Conservation (phyloP, 92 coral and sea anemone species). For the Chrysogorgia sp. region DNA sequence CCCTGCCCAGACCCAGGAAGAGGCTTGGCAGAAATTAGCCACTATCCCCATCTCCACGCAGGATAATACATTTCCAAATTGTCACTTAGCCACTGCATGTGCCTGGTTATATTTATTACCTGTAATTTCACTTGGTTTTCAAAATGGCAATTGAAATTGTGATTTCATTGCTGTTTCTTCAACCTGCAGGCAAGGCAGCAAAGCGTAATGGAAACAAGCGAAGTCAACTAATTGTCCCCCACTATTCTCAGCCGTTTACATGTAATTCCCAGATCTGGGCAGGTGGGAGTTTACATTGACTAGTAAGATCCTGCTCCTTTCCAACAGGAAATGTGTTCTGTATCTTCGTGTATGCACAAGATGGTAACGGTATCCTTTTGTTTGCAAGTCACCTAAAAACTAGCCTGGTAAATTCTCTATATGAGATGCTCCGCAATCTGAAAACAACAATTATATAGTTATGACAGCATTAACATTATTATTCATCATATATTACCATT, state of each 20-base stretch:
- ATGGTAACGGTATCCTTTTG: slow-evolving; percentile 43
- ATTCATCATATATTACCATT: no score
- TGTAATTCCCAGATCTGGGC: no score
- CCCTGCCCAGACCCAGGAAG: no score
- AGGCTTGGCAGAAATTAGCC: no score
- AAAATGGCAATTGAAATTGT: neutral
- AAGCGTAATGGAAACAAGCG: neutral
- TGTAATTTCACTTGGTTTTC: no score
- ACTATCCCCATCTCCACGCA: no score
- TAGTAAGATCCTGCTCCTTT: neutral
- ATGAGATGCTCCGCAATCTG: slow-evolving; percentile 50
- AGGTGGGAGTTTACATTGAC: neutral
- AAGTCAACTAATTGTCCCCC: no score
- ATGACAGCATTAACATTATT: no score
- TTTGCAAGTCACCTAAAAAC: slow-evolving; percentile 57
- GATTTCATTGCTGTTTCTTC: neutral
- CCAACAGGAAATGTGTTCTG: slow-evolving; percentile 40
- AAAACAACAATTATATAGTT: neutral
- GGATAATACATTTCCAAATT: no score
- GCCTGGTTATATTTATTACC: no score
- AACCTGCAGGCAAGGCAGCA: neutral
- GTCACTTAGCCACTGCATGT: no score
- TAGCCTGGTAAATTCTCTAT: slow-evolving; percentile 60
- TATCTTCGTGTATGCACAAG: slow-evolving; percentile 56
- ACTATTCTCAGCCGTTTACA: no score